phyloP scores from a whole-genome alignment of 2,113 vertebrate genomes.

The Corapipo altera region DNA sequence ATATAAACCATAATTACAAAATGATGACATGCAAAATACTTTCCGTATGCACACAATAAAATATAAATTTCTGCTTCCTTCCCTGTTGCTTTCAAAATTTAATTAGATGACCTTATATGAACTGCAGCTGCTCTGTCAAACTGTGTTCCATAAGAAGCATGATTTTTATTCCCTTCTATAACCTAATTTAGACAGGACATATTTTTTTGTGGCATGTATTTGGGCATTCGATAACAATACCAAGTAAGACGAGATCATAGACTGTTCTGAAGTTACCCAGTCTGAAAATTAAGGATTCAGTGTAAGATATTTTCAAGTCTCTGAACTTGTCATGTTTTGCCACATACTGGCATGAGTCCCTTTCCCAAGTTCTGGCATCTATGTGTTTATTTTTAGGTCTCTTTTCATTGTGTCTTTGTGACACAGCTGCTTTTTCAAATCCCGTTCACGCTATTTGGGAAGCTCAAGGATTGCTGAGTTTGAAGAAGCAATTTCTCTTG shows the following conservation, averaged over 20 bases:
- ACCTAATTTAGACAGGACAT: neutral
- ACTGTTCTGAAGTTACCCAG: neutral
- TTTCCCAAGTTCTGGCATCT: neutral
- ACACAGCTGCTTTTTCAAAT: neutral
- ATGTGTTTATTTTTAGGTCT: neutral
- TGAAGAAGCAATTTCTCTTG: neutral
- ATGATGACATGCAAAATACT: neutral
- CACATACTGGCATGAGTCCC: neutral
- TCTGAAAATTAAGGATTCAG: neutral
- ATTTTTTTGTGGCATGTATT: neutral
- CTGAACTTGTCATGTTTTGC: neutral
- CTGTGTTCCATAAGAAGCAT: neutral
- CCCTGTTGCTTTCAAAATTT: neutral
- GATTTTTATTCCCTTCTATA: neutral
- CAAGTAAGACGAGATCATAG: neutral
- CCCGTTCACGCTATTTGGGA: neutral
- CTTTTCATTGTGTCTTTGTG: neutral
- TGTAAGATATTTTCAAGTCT: neutral
- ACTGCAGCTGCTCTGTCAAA: neutral
- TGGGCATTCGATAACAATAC: neutral
- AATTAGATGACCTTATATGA: neutral
- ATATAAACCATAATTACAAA: neutral
- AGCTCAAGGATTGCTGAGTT: neutral
- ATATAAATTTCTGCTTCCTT: neutral
- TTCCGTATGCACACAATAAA: neutral